These are phyloP conservation scores for Heliangelus exortis DNA, from an alignment of 2,797 vertebrate species.

Conservation along the genomic window DNA sequence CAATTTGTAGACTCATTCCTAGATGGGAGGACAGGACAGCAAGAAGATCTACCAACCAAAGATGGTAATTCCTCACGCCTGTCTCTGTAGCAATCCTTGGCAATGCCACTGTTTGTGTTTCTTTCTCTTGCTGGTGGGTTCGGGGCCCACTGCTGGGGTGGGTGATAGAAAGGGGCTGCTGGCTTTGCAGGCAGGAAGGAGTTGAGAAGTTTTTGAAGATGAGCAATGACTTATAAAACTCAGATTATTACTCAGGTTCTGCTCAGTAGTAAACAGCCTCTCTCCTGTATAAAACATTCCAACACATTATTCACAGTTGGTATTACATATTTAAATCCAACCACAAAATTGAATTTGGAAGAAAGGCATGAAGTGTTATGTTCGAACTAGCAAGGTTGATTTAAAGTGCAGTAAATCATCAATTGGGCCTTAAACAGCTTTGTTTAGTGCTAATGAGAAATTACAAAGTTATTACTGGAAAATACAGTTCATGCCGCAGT, in stretches of 20 bases:
- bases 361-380: background rate
- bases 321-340: background rate
- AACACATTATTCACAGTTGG: background rate
- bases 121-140: background rate
- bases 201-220: background rate
- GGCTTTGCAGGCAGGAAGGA: background rate
- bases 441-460: slow-evolving; percentile 19
- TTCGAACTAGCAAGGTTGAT: background rate
- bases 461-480: slow-evolving; percentile 16
- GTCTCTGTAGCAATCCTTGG: background rate
- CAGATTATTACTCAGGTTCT: background rate
- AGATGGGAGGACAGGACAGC: slow-evolving; percentile 91
- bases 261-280: background rate
- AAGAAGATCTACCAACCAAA: slow-evolving; percentile 87
- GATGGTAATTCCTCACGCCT: slow-evolving; percentile 78
- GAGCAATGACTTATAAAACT: background rate
- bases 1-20: slow-evolving; percentile 98
- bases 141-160: background rate
- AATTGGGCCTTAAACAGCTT: background rate
- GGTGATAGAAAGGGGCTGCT: fast-evolving
- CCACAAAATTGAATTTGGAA: background rate
- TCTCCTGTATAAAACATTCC: background rate
- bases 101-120: background rate
- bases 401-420: background rate
- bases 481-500: slow-evolving; percentile 32